Percentiles rank a stretch among this genome's conserved stretches.
These are phyloP conservation scores for Triplophysa yarkandensis DNA, from an alignment of 2,797 vertebrate species.

Conservation along the genomic window DNA sequence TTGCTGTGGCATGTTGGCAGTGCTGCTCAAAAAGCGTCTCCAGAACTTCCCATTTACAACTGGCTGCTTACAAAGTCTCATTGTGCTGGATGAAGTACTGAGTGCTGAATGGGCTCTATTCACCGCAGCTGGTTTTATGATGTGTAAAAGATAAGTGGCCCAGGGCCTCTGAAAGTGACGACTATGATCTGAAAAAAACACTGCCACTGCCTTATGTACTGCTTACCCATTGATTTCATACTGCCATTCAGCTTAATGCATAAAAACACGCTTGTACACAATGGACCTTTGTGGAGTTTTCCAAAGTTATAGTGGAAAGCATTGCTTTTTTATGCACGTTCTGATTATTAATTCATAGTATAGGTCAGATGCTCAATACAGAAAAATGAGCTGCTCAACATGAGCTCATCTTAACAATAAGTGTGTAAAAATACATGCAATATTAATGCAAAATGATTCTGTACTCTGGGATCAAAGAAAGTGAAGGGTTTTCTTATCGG, in stretches of 20 bases:
- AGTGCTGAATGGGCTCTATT: constrained; percentile 57
- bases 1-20: constrained; percentile 28
- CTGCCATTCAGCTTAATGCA: constrained; percentile 58
- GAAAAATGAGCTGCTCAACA: constrained; percentile 7
- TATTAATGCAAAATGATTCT: not conserved
- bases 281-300: constrained; percentile 58
- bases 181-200: constrained; percentile 49
- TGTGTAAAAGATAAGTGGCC: constrained; percentile 60
- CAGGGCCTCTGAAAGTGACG: constrained; percentile 50
- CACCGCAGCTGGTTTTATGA: constrained; percentile 55
- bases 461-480: not conserved
- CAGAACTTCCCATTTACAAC: constrained; percentile 46
- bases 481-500: not conserved
- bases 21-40: constrained; percentile 38
- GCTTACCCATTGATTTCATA: constrained; percentile 62
- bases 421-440: not conserved
- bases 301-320: constrained; percentile 52
- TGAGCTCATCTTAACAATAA: not conserved
- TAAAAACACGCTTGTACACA: constrained; percentile 58
- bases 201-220: constrained; percentile 51
- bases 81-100: constrained; percentile 51
- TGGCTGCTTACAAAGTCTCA: constrained; percentile 54
- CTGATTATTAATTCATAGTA: constrained; percentile 65
- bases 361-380: constrained; percentile 57
- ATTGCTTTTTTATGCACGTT: constrained; percentile 49